Percentiles rank a stretch among this genome's conserved stretches.
These are phyloP conservation scores for Bombus affinis DNA, from an alignment of 1,140 invertebrate genomes.

Conservation along the genomic window DNA sequence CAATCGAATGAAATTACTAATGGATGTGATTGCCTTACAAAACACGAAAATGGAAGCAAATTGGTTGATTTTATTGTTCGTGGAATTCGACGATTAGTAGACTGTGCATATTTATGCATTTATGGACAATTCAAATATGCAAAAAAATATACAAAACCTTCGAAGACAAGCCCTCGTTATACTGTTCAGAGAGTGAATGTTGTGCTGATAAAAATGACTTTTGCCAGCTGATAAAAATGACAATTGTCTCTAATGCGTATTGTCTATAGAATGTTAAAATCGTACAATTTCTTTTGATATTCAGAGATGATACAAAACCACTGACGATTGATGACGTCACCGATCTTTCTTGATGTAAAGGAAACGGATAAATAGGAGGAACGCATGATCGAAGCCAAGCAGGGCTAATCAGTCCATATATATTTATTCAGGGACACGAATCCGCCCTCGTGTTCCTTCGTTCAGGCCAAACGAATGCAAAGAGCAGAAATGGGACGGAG, in stretches of 20 bases:
- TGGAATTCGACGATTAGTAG: too few species aligned
- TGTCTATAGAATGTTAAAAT: background rate
- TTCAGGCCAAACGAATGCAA: constrained; percentile 52
- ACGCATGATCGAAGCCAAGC: constrained; percentile 72
- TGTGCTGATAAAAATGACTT: too few species aligned
- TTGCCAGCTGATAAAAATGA: too few species aligned
- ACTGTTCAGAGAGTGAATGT: too few species aligned
- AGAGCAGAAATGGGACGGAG: constrained; percentile 28
- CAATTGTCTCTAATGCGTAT: too few species aligned
- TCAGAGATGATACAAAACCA: background rate
- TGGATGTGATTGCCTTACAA: background rate
- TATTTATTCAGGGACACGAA: constrained; percentile 77
- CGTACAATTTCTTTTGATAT: background rate
- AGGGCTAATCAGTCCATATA: constrained; percentile 79
- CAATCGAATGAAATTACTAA: too few species aligned
- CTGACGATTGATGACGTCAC: constrained; percentile 44
- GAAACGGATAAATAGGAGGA: constrained; percentile 39
- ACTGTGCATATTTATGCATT: too few species aligned
- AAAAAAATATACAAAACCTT: too few species aligned
- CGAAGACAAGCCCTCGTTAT: too few species aligned
- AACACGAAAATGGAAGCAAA: background rate
- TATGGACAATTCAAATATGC: too few species aligned
- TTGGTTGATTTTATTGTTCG: too few species aligned
- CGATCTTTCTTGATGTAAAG: constrained; percentile 61
- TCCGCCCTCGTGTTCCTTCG: constrained; percentile 65